phyloP scores from a whole-genome alignment of 1,140 invertebrate genomes.

The Danaus plexippus region DNA sequence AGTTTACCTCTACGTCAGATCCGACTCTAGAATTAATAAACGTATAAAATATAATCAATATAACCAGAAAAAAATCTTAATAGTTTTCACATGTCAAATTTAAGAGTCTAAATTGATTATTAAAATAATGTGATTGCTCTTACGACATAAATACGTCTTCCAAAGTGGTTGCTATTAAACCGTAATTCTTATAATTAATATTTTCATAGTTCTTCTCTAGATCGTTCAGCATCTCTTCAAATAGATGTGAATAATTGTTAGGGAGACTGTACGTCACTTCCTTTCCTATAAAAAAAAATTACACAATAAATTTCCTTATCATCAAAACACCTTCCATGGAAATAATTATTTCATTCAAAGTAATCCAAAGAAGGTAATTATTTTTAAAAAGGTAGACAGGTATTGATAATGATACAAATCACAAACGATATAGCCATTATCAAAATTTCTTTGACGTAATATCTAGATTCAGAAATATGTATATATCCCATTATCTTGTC shows the following conservation, averaged over 20 bases:
- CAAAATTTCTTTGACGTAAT: too few species aligned
- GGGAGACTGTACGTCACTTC: conserved; percentile 71
- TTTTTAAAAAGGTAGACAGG: too few species aligned
- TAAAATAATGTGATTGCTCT: conserved; percentile 23
- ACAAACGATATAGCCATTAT: too few species aligned
- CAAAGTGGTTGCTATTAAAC: conserved; percentile 84
- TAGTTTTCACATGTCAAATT: too few species aligned
- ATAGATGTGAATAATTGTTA: conserved; percentile 60
- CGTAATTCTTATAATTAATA: conserved; percentile 77
- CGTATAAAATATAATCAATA: conserved; percentile 1
- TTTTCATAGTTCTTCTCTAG: conserved; percentile 76
- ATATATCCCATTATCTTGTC: too few species aligned
- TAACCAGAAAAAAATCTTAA: not conserved
- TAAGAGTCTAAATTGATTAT: not conserved
- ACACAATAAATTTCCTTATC: conserved; percentile 1
- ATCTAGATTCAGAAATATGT: too few species aligned
- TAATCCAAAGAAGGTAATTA: too few species aligned
- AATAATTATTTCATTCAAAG: too few species aligned
- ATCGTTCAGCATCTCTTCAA: conserved; percentile 76
- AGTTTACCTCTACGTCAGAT: conserved; percentile 32
- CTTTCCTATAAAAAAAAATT: conserved; percentile 43
- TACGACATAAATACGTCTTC: conserved; percentile 92
- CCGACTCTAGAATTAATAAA: conserved; percentile 33
- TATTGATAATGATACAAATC: too few species aligned
- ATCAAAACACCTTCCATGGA: too few species aligned